phyloP scores from a whole-genome alignment of 1,140 invertebrate species.

The Pseudomyrmex pallidus region DNA sequence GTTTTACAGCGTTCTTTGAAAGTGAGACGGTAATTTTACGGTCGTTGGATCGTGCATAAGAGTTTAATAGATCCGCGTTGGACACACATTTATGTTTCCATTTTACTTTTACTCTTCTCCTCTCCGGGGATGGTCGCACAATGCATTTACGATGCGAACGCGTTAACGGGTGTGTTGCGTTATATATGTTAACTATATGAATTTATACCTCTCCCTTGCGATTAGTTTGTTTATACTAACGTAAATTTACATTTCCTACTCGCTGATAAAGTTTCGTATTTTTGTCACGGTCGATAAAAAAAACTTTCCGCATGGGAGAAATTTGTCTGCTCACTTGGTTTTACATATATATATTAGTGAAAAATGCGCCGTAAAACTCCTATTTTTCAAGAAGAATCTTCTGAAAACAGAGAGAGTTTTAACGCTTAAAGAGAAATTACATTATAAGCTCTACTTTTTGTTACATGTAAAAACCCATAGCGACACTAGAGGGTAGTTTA shows the following conservation, averaged over 20 bases:
- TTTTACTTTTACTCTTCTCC: conserved; percentile 32
- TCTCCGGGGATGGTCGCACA: background rate
- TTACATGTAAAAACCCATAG: background rate
- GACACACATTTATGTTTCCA: conserved; percentile 21
- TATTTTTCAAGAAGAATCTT: background rate
- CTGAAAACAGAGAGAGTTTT: background rate
- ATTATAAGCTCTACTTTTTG: background rate
- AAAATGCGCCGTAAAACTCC: background rate
- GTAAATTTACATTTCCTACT: conserved; percentile 7
- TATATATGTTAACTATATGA: conserved; percentile 22
- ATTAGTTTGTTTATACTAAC: conserved; percentile 7
- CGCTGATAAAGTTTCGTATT: conserved; percentile 14
- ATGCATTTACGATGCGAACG: conserved; percentile 12
- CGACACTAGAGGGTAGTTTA: background rate
- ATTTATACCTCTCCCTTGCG: conserved; percentile 39
- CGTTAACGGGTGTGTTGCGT: conserved; percentile 10
- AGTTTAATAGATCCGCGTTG: conserved; percentile 34
- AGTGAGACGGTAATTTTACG: conserved; percentile 17
- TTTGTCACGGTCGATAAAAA: too few species aligned
- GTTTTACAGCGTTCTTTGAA: background rate
- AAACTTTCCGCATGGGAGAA: too few species aligned
- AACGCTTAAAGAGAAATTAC: conserved; percentile 32
- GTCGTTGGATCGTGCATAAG: background rate
- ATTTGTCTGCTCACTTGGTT: conserved; percentile 9
- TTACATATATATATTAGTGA: conserved; percentile 4